Evolutionary conservation across 2,888 invertebrate species (phyloP), one percentile per base, ranked within the genome.

Genomic region (Drosophila borborema): DNA sequence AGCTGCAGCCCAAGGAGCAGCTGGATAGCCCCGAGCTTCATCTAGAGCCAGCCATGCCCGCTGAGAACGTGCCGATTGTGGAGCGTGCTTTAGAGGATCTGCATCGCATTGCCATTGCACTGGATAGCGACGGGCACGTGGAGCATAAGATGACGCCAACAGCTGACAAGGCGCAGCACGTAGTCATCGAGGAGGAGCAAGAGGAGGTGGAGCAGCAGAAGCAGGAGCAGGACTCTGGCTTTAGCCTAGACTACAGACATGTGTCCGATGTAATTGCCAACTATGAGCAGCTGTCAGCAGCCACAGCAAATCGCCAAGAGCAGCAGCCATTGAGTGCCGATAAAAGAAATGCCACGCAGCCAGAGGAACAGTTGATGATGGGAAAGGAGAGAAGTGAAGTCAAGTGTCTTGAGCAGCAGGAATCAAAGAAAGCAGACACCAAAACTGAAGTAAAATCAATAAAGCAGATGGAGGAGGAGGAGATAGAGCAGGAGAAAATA

Each of bases 1-100:
- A 74, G 34, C 28, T 73, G 58, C 64, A 28, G 36, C 38, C 72
- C 31, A 82, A 80, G 54, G 73, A 72, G 23, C 63, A 61, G 54
- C 49, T 18, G 51, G 18, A 51, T 2, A 36, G 36, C 18, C 34
- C 51, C 6, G 51, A 10, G 51, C 51, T 8, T 12, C 31, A 18
- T 2, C 6, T 3, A 2, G 51, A 51, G 36, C 34, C 51, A 18
- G 53, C 20, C 16, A 74, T 60, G 65, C 79, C 82, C 23, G 77
- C 86, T 43, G 92, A 92, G 81, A 92, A 92, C 81, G 87, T 92
- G 80, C 92, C 92, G 16, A 90, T 92, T 38, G 92, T 92, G 66
- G 92, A 92, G 74, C 88, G 89, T 28, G 92, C 91, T 2, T 79
- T 92, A 31, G 74, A 85, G 48, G 92, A 92, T 73, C 84, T 92